phyloP scores from a whole-genome alignment of 1,140 invertebrate genomes.

The Scaptomyza graminum region DNA sequence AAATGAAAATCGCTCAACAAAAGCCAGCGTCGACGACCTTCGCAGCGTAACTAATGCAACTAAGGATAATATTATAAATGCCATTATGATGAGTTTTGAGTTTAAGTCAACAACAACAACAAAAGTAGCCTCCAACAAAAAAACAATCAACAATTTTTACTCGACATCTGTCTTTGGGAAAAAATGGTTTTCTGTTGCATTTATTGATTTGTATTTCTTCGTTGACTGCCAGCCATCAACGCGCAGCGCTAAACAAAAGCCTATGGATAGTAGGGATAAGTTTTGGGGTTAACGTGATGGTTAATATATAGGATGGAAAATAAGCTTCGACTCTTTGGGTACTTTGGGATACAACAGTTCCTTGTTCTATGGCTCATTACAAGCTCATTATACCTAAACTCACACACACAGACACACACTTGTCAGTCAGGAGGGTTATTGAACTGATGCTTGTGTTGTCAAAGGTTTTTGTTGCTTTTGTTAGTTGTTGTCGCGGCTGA shows the following conservation, averaged over 20 bases:
- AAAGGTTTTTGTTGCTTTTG: conserved; percentile 25
- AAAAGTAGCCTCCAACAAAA: conserved; percentile 15
- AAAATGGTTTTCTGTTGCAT: too few relatives aligned
- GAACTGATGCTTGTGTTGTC: conserved; percentile 37
- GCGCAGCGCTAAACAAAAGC: too few relatives aligned
- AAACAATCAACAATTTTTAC: too few relatives aligned
- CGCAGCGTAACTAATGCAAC: conserved; percentile 38
- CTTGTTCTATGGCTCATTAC: conserved; percentile 35
- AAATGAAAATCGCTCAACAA: conserved; percentile 13
- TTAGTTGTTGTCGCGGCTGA: conserved; percentile 23
- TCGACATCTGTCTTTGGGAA: too few relatives aligned
- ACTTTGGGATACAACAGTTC: too few relatives aligned
- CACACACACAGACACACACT: not conserved
- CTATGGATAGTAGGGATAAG: too few relatives aligned
- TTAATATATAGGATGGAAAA: too few relatives aligned
- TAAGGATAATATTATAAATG: conserved; percentile 55
- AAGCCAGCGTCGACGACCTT: conserved; percentile 28
- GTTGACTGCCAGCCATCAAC: too few relatives aligned
- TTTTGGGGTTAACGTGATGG: too few relatives aligned
- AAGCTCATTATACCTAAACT: conserved; percentile 38
- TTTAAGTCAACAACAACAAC: conserved; percentile 11
- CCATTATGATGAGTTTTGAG: conserved; percentile 31
- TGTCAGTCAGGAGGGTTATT: conserved; percentile 39
- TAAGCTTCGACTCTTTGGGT: too few relatives aligned
- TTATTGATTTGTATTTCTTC: too few relatives aligned